Evolutionary conservation across 2,797 vertebrate genomes (phyloP), one percentile per base, ranked within the genome.

Genomic region (Rhinogobio ventralis): DNA sequence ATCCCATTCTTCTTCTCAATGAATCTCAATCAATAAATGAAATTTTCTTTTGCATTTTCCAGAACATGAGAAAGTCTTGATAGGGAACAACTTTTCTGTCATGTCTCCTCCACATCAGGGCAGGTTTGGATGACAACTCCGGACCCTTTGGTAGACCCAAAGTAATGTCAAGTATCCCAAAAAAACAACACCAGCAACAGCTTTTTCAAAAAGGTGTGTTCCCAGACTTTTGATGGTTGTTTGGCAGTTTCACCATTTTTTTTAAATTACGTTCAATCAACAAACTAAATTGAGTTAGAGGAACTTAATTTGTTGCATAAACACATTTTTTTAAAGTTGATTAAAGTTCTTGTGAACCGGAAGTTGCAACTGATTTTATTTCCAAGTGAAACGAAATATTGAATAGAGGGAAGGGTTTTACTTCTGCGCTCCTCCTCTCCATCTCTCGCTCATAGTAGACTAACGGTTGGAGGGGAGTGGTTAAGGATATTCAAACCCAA

Each of bases 21-120:
- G 33, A 45, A n/a, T 45, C 30, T 39, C 20, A 20, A 60, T 36
- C 51, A 79, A 14, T 17, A 13, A 46, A 30, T 30, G 42, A 69
- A 20, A 46, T 46, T 9, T 49, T 57, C 17, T 75, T 66, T 66
- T 72, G 33, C 17, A n/a, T 76, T 67, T 33, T 45, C 30, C 33
- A 68, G 62, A 79, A 42, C 79, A 62, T 23, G 51, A 46, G 42
- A 80, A 80, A 78, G 51, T 66, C 85, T 28, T 19, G 28, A 57
- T 42, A 74, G 73, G 81, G 84, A 86, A 81, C 75, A 84, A 73
- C n/a, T 75, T 30, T 25, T 36, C 66, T 62, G 36, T 55, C 62
- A 72, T 25, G 17, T 84, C 57, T 81, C 69, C 39, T 75, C 67
- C 28, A 39, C 55, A 77, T 81, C 25, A 60, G 66, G 62, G 19